These are phyloP conservation scores for Drosophila malerkotliana DNA, from an alignment of 1,140 invertebrate genomes.

Conservation along the genomic window DNA sequence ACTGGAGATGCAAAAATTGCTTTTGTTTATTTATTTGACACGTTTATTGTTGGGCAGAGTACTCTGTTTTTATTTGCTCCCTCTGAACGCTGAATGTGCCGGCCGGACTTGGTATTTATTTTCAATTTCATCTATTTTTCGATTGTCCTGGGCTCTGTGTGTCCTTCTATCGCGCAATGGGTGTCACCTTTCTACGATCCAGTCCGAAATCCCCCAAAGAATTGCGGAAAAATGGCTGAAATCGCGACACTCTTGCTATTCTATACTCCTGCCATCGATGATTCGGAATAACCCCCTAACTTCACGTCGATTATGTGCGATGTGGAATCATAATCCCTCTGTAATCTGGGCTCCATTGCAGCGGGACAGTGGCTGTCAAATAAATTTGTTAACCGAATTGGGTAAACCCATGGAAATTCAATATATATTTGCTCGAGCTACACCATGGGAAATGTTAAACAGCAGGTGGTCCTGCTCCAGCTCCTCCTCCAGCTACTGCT, in stretches of 20 bases:
- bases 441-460: slow-evolving; percentile 12
- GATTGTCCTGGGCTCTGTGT: slow-evolving; percentile 6
- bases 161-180: slow-evolving; percentile 33
- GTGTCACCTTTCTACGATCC: slow-evolving; percentile 16
- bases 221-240: too few species aligned
- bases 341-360: background rate
- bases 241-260: too few species aligned
- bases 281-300: too few species aligned
- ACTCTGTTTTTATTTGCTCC: slow-evolving; percentile 2
- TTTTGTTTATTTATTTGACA: slow-evolving; percentile 50
- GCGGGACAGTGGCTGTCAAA: background rate
- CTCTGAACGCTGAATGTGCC: too few species aligned
- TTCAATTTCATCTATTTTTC: slow-evolving; percentile 53
- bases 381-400: background rate
- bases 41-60: slow-evolving; percentile 34
- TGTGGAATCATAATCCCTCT: slow-evolving; percentile 2
- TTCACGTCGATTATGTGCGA: too few species aligned
- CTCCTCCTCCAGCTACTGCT: background rate
- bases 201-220: too few species aligned
- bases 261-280: too few species aligned
- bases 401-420: background rate
- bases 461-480: slow-evolving; percentile 16
- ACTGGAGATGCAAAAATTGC: slow-evolving; percentile 46
- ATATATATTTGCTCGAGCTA: slow-evolving; percentile 1
- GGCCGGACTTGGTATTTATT: slow-evolving; percentile 41